Percentiles rank a stretch among this genome's conserved stretches.
phyloP scores from a whole-genome alignment of 2,797 vertebrate species.

The Spinibarbus caldwelli region DNA sequence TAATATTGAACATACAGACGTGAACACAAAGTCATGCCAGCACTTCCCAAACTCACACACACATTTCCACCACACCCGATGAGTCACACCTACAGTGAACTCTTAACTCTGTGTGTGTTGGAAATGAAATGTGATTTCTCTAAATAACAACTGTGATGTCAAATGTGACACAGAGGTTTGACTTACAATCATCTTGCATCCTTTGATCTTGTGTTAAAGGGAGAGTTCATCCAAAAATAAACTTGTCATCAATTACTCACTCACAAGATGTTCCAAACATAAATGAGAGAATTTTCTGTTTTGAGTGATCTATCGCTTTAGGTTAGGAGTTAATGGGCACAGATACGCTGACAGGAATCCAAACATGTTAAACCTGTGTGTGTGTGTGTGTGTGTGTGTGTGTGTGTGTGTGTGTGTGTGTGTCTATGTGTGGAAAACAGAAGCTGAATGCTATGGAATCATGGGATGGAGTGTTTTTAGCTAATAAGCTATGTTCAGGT shows the following conservation, averaged over 20 bases:
- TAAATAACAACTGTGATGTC: not conserved
- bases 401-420: not conserved
- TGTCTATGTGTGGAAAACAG: not conserved
- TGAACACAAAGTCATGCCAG: constrained; percentile 53
- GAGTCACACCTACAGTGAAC: constrained; percentile 10
- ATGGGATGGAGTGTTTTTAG: not conserved
- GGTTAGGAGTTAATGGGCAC: not conserved
- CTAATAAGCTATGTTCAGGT: not conserved
- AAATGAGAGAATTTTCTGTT: not conserved
- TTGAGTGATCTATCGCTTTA: not conserved
- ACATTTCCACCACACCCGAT: constrained; percentile 23
- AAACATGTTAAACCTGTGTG: no score
- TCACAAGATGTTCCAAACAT: not conserved
- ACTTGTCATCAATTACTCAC: not conserved
- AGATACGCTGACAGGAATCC: no score
- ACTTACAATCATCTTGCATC: not conserved
- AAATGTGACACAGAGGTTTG: not conserved
- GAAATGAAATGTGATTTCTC: not conserved
- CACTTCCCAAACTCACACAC: constrained; percentile 5
- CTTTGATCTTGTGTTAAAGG: not conserved
- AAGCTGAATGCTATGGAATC: not conserved
- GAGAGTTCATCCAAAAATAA: constrained; percentile 1
- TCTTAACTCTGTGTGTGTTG: constrained; percentile 6
- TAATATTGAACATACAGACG: constrained; percentile 53
- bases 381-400: not conserved